Evolutionary conservation across 1,140 invertebrate genomes (phyloP), one percentile per base, ranked within the genome.

Genomic region (Metopolophium dirhodum): DNA sequence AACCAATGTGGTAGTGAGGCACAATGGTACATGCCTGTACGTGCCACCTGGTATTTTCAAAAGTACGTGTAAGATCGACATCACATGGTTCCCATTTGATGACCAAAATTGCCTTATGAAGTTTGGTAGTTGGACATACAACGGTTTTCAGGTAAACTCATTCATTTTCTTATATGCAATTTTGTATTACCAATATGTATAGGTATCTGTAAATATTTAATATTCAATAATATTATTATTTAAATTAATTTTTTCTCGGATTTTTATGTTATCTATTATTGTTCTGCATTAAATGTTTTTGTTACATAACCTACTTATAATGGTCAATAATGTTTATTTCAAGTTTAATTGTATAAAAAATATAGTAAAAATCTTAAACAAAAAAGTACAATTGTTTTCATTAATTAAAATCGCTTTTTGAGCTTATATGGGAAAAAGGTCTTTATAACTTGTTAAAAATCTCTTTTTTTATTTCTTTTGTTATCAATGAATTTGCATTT

Each of bases 51-150:
- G 98, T 96, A 99, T 99, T 96, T 99, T 99, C 97, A 99, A 99
- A 96, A 99, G 98, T 97, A 99, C 98, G 96, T 99, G 99, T 97
- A 98, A 98, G 96, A 99, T 99, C 96, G 98, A 99, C 97, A 99
- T 99, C 96, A 99, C 98, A 95, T 99, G 98, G 98, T 99, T 99
- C 96, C 99, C 99, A 95, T 99, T 99, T 96, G 99, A 99, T 96
- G 98, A 99, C 96, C 99, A 99, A 97, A 97, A 97, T 96, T 99
- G 98, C 96, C 97, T 98, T 95, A 98, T 99, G 97, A 98, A 98
- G 97, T 98, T 98, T 95, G 98, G 98, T 96, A 98, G 98, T 96
- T 98, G 98, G 98, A 98, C 98, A 95, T 98, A 98, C 96, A 97
- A 98, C 96, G 98, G 98, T 96, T 97, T 97, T 96, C 97, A 98